These are phyloP conservation scores for Cyprinodon diabolis DNA, from an alignment of 2,797 vertebrate species.

Conservation along the genomic window DNA sequence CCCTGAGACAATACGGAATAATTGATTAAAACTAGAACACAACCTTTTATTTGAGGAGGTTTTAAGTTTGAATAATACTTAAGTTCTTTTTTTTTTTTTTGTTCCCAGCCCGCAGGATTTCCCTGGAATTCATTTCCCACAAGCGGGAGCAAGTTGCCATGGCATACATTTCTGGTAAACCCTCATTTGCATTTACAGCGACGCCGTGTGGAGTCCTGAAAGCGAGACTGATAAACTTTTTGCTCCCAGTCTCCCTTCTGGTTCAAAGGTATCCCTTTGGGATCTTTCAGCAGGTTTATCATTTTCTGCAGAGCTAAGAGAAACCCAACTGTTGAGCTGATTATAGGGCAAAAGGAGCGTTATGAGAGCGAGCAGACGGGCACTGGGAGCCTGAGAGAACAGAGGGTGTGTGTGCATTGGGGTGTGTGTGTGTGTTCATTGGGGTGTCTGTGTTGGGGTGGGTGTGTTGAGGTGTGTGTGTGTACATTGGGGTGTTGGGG, in stretches of 20 bases:
- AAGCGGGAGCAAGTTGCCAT: constrained; percentile 1
- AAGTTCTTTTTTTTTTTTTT: not conserved
- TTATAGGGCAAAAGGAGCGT: constrained; percentile 20
- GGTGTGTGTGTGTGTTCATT: no score
- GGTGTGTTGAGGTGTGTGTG: no score
- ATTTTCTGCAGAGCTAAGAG: constrained; percentile 7
- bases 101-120: constrained; percentile 12
- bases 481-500: no score
- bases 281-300: constrained; percentile 8
- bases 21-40: not conserved
- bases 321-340: constrained; percentile 49
- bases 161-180: constrained; percentile 13
- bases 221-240: constrained; percentile 19
- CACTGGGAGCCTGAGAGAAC: constrained; percentile 15
- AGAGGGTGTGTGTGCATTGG: not conserved
- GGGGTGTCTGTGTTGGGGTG: no score
- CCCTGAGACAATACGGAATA: not conserved
- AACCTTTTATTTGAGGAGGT: not conserved
- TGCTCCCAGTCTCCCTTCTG: not conserved
- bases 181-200: constrained; percentile 6
- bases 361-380: constrained; percentile 28
- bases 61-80: not conserved
- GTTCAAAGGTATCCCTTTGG: not conserved
- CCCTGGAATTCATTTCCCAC: constrained; percentile 3
- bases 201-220: constrained; percentile 23